Evolutionary conservation across 2,797 vertebrate species (phyloP), one percentile per base, ranked within the genome.

Genomic region (Peromyscus eremicus): DNA sequence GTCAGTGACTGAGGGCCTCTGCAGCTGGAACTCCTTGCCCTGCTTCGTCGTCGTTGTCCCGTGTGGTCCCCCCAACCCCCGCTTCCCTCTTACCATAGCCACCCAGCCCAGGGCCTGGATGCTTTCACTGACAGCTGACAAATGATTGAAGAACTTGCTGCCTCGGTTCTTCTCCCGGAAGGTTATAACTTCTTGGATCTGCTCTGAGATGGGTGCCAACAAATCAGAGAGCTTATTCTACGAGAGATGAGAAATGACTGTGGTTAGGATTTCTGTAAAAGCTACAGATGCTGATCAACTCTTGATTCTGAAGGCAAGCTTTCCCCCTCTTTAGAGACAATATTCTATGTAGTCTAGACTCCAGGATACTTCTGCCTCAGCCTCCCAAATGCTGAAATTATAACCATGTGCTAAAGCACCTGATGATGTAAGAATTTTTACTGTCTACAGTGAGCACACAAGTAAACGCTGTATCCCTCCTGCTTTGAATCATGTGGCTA

Each of bases 61-160:
- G n/a, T n/a, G n/a, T n/a, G n/a, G n/a, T n/a, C n/a, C n/a, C n/a
- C 46, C 46, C 46, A 46, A 49, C 29, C 49, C 60, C 17, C 92
- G 88, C 37, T 87, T 46, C 93, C 37, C 19, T 93, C 60, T 89
- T 97, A 99, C 99, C 99, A 99, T 98, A 96, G 99, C 99, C 40
- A 99, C 98, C 99, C 99, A 99, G 95, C 99, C 99, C 14, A 99
- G 98, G 88, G 99, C 99, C 3, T 99, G 99, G 96, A 99, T 99
- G 83, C 99, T 99, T 98, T 99, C 99, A 0, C 99, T 99, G 97
- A 99, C 98, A 10, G 99, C 99, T 0, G 99, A 99, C 23, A 99
- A 98, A 97, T 99, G 99, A 98, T 99, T 99, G 98, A 99, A 99
- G 5, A 98, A 88, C 25, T 98, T 98, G 86, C 99, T 99, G n/a